Percentiles rank a stretch among this genome's conserved stretches.
Conservation (phyloP, 2,797 vertebrate species). For the Melanotaenia pygmaea region DNA sequence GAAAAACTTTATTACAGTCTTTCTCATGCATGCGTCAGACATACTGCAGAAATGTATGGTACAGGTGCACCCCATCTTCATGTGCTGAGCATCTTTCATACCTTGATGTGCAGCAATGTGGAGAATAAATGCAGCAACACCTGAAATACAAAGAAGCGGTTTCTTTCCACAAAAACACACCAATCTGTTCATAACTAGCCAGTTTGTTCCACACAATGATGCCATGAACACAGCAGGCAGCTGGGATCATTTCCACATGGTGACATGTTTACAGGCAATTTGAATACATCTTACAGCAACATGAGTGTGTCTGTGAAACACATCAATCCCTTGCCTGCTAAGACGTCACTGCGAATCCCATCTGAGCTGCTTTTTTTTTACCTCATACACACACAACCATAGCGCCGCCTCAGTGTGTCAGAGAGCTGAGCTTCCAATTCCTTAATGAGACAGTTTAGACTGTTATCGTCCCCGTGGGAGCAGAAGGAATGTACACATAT, state of each 20-base stretch:
- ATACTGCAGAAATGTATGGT: not conserved
- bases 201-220: slow-evolving; percentile 16
- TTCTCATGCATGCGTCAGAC: not conserved
- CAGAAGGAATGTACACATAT: slow-evolving; percentile 62
- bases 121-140: slow-evolving; percentile 44
- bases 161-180: slow-evolving; percentile 14
- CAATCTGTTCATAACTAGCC: slow-evolving; percentile 14
- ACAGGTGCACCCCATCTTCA: not conserved
- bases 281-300: slow-evolving; percentile 8
- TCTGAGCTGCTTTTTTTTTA: slow-evolving; percentile 8
- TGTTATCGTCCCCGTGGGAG: slow-evolving; percentile 60
- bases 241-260: slow-evolving; percentile 39
- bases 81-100: slow-evolving; percentile 26
- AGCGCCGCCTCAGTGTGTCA: slow-evolving; percentile 39
- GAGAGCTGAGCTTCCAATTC: slow-evolving; percentile 44
- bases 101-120: slow-evolving; percentile 47
- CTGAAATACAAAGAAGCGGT: slow-evolving; percentile 62
- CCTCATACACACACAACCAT: slow-evolving; percentile 22
- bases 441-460: slow-evolving; percentile 69
- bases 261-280: slow-evolving; percentile 1
- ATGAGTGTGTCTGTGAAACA: not conserved
- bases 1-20: not conserved
- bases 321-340: slow-evolving; percentile 17
- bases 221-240: slow-evolving; percentile 19
- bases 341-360: slow-evolving; percentile 10